Conservation (phyloP, 2,888 invertebrate species). For the Hirudinaria manillensis region DNA sequence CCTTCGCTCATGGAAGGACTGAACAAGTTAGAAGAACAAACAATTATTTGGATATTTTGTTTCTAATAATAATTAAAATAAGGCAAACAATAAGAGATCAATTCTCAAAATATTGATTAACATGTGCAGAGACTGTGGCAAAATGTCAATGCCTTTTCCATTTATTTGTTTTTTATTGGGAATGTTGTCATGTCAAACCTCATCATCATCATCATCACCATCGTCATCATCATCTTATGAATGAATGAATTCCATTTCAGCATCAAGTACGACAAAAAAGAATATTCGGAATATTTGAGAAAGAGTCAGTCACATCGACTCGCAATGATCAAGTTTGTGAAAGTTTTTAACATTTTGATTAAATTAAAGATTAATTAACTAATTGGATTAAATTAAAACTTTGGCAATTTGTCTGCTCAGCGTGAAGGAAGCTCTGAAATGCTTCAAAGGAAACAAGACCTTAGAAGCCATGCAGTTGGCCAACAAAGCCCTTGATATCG, state of each 20-base stretch:
- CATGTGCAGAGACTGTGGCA: no score
- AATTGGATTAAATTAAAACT: not conserved
- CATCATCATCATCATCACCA: no score
- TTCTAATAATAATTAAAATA: no score
- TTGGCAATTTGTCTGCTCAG: slow-evolving; percentile 53
- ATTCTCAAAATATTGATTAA: no score
- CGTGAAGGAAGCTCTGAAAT: slow-evolving; percentile 89
- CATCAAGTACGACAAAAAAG: slow-evolving; percentile 63
- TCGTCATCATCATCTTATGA: no score
- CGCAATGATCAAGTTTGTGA: slow-evolving; percentile 67
- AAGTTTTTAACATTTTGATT: not conserved
- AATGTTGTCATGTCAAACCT: no score
- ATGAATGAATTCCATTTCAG: no score
- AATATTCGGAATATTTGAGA: slow-evolving; percentile 76
- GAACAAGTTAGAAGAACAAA: not conserved
- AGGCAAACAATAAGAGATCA: no score
- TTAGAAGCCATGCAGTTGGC: slow-evolving; percentile 50
- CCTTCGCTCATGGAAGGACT: slow-evolving; percentile 24
- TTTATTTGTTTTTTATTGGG: no score
- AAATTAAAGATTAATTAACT: not conserved
- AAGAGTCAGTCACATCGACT: slow-evolving; percentile 86
- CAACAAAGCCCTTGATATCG: slow-evolving; percentile 51
- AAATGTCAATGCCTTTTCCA: no score
- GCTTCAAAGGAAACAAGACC: slow-evolving; percentile 74
- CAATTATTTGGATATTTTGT: not conserved